Evolutionary conservation across 2,888 invertebrate genomes (phyloP), one percentile per base, ranked within the genome.

Genomic region (Drosophila formosana): DNA sequence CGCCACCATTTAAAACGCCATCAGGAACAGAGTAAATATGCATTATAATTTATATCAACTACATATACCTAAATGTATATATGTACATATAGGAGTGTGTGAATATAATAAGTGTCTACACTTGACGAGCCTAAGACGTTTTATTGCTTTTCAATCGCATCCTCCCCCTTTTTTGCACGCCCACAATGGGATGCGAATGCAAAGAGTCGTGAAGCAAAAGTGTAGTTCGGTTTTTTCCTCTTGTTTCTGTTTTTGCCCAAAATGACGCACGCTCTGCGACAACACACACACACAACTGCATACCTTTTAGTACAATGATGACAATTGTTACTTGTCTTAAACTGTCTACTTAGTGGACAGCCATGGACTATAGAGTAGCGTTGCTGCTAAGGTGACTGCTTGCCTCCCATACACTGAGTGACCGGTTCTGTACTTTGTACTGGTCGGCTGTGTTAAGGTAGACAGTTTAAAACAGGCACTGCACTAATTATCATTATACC

Each of bases 11-110:
- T 63, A 92, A 92, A 81, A 92, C 92, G 45, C 91, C 92, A 70
- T 92, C 92, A 32, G 92, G 92, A 83, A 92, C 92, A 88, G 92
- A 92, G 93, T 93, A 92, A 92, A 86, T 92, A 91, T 82, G 18
- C 39, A 41, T 68, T 65, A 34, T 25, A 60, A 41, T 18, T 61
- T 43, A 11, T 30, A 28, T 11, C 18, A 18, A 18, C 65, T 47
- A 34, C 28, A 32, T 18, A 18, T 18, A 18, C 18, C 18, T 18
- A 18, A 18, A 18, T 18, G 5, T 37, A 37, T 4, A 37, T 5
- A 37, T 37, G n/a, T 37, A n/a, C 37, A 37, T 37, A 37, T 37
- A 18, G 18, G 2, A 18, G 18, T 32, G 32, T 32, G 32, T 9
- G 9, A 6, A 32, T 32, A 32, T 7, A 7, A 32, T 37, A 37